Conservation (phyloP, 2,113 vertebrate species). For the Cynocephalus volans region DNA sequence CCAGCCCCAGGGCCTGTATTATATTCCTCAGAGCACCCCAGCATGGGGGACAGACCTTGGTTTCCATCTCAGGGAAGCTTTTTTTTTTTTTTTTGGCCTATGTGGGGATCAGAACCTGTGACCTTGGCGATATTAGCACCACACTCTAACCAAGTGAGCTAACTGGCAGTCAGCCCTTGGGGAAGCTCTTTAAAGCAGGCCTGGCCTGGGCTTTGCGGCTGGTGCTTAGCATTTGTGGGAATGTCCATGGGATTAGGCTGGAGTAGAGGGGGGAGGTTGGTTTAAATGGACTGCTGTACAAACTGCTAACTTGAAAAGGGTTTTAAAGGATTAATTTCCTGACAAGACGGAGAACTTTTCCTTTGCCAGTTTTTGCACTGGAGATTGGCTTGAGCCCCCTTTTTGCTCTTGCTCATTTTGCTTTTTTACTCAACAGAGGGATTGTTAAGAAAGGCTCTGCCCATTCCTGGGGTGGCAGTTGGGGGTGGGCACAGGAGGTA, state of each 20-base stretch:
- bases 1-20: accelerated
- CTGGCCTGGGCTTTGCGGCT: not conserved
- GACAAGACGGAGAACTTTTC: not conserved
- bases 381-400: no score
- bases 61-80: not conserved
- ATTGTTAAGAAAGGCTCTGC: not conserved
- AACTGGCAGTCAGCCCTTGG: no score
- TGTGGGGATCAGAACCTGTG: no score
- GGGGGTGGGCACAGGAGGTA: no score
- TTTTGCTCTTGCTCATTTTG: not conserved
- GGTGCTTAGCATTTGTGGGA: not conserved
- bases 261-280: not conserved
- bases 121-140: no score
- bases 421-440: not conserved
- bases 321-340: not conserved
- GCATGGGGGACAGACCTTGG: not conserved
- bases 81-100: not conserved
- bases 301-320: not conserved
- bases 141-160: no score
- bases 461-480: not conserved
- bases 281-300: not conserved
- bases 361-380: not conserved
- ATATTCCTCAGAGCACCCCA: not conserved
- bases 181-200: not conserved
- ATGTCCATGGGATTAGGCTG: not conserved